Evolutionary conservation across 2,113 vertebrate genomes (phyloP).

Genomic region (Aspiorhynchus laticeps): DNA sequence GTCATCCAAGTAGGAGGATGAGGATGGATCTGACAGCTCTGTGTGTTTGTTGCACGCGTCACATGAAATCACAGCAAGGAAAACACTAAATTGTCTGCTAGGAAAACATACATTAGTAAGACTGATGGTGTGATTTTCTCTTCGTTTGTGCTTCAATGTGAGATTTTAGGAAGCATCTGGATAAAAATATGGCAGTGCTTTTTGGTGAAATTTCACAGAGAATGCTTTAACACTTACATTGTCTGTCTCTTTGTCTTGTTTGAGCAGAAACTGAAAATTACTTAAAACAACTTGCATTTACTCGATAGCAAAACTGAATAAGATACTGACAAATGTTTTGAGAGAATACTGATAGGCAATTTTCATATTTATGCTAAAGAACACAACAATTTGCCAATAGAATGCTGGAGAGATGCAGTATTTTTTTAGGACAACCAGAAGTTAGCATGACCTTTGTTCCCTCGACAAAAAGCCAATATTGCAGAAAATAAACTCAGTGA

Average conservation of each 20-base stretch:
- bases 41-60: slow-evolving; percentile 24
- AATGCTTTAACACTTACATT: neutral
- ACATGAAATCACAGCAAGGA: slow-evolving; percentile 42
- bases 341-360: neutral
- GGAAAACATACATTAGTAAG: slow-evolving; percentile 46
- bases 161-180: slow-evolving; percentile 14
- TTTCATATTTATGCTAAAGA: neutral
- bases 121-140: slow-evolving; percentile 15
- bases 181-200: neutral
- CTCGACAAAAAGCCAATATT: neutral
- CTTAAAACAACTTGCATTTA: neutral
- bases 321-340: neutral
- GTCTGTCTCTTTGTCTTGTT: neutral
- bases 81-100: slow-evolving; percentile 37
- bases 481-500: neutral
- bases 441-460: neutral
- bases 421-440: neutral
- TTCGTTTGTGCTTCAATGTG: neutral
- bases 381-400: neutral
- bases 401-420: neutral
- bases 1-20: neutral
- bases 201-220: neutral
- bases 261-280: neutral
- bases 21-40: slow-evolving; percentile 38
- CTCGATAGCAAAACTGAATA: neutral